phyloP scores from a whole-genome alignment of 1,140 invertebrate genomes.

The Heliconius eleuchia region DNA sequence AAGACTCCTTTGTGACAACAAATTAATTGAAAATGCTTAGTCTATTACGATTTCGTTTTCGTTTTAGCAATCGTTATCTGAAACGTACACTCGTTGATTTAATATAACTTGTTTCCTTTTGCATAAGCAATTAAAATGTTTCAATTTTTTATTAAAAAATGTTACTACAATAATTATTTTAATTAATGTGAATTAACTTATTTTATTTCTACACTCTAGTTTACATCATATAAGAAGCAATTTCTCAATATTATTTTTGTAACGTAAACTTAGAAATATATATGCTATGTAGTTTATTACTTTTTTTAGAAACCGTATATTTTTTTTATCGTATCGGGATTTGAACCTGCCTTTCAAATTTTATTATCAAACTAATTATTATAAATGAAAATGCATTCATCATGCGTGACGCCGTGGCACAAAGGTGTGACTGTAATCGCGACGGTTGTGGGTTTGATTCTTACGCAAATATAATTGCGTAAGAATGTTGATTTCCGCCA shows the following conservation, averaged over 20 bases:
- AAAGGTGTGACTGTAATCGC: too few species aligned
- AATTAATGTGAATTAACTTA: neutral
- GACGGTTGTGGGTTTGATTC: too few species aligned
- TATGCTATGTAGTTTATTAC: neutral
- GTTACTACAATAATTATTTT: slow-evolving; percentile 1
- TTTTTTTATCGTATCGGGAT: neutral
- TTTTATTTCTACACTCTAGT: neutral
- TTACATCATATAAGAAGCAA: neutral
- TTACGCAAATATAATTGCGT: too few species aligned
- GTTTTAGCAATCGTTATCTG: slow-evolving; percentile 6
- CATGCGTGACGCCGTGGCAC: too few species aligned
- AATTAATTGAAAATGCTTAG: slow-evolving; percentile 5
- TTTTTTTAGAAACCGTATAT: too few species aligned
- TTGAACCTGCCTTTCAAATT: neutral
- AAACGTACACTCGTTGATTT: neutral
- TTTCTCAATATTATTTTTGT: neutral
- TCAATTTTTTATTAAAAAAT: neutral
- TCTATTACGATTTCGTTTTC: neutral
- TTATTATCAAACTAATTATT: too few species aligned
- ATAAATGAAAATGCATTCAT: too few species aligned
- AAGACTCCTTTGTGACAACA: slow-evolving; percentile 10
- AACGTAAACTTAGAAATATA: neutral
- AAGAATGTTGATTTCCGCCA: too few species aligned
- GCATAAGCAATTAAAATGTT: neutral
- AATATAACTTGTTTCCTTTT: slow-evolving; percentile 11